Conservation (phyloP, 92 coral and sea anemone species). For the Palythoa grandis region DNA sequence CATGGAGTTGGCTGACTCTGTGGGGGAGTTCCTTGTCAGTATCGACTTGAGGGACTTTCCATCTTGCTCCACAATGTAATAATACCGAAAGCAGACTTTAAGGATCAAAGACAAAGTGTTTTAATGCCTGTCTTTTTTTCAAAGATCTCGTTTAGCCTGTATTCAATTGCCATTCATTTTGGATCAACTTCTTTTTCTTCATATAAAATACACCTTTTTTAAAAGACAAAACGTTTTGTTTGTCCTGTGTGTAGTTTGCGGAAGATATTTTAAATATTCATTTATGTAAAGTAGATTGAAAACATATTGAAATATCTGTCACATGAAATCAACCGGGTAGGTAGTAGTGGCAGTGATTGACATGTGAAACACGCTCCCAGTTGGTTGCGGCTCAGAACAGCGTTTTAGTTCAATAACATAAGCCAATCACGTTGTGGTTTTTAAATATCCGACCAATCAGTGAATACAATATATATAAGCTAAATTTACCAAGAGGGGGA, state of each 20-base stretch:
- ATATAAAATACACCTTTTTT: too few relatives aligned
- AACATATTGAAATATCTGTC: constrained; percentile 1
- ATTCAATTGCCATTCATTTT: too few relatives aligned
- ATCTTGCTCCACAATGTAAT: neutral
- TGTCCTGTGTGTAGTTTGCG: neutral
- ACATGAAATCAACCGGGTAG: constrained; percentile 27
- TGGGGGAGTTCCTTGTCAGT: neutral
- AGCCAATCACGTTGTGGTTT: constrained; percentile 5
- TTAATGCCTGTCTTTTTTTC: too few relatives aligned
- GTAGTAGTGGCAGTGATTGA: constrained; percentile 35
- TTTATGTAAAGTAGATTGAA: neutral
- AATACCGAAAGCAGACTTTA: too few relatives aligned
- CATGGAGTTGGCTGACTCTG: too few relatives aligned
- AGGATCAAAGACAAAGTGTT: too few relatives aligned
- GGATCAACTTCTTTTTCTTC: too few relatives aligned
- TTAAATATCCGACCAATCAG: constrained; percentile 32
- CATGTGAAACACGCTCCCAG: constrained; percentile 44
- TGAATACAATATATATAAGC: constrained; percentile 24
- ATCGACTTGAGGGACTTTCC: neutral
- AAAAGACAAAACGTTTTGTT: too few relatives aligned
- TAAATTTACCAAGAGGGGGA: constrained; percentile 52
- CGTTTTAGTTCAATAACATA: neutral
- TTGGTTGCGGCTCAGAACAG: constrained; percentile 29
- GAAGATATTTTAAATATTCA: neutral
- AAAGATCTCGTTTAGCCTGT: too few relatives aligned